Percentiles rank a stretch among this genome's conserved stretches.
Evolutionary conservation across 2,113 vertebrate genomes (phyloP).

Genomic region (Psittacus erithacus): DNA sequence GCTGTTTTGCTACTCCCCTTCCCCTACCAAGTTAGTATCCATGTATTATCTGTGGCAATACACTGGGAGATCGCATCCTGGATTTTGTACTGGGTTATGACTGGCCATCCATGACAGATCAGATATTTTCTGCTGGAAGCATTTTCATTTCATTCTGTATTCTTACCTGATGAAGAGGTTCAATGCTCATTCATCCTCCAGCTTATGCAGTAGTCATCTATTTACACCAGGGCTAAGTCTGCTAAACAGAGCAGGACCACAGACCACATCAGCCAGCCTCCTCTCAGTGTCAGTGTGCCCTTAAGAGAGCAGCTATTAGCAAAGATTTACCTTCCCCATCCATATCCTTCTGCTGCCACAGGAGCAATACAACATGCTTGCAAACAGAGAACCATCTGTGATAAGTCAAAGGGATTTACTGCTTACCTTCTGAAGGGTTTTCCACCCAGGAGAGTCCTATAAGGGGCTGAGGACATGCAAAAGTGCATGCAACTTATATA

Average conservation of each 20-base stretch:
- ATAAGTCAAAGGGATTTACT: neutral
- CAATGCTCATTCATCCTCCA: neutral
- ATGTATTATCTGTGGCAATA: neutral
- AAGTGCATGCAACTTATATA: neutral
- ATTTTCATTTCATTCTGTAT: neutral
- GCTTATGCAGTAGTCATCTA: neutral
- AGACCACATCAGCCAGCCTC: neutral
- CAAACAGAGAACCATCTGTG: neutral
- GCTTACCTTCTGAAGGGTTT: neutral
- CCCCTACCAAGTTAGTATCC: no score
- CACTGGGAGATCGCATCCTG: neutral
- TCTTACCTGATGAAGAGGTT: neutral
- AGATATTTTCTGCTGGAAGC: neutral
- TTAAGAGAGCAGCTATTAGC: neutral
- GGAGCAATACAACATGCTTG: neutral
- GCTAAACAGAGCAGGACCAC: neutral
- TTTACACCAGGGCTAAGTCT: neutral
- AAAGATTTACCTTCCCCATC: neutral
- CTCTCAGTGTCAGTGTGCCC: fast-evolving
- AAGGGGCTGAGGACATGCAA: neutral
- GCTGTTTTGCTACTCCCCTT: neutral
- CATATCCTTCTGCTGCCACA: neutral
- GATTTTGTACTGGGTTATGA: neutral
- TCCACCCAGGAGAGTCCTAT: neutral
- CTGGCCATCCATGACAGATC: neutral